These are phyloP conservation scores for Micromys minutus DNA, from an alignment of 2,113 vertebrate genomes.

Conservation along the genomic window DNA sequence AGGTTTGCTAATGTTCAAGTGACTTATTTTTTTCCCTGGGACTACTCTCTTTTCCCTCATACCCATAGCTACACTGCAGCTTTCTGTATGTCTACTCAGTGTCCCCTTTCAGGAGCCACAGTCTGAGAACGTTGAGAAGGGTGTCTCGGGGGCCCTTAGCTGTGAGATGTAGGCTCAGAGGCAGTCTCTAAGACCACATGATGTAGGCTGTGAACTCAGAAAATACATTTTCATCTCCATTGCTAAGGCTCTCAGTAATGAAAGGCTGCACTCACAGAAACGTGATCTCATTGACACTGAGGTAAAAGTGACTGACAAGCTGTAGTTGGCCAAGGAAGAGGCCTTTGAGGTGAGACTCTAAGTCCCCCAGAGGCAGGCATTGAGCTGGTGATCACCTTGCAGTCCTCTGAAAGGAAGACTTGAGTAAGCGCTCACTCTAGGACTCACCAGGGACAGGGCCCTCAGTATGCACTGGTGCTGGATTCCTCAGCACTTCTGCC, in stretches of 20 bases:
- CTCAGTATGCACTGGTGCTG: fast-evolving
- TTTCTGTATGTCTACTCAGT: background rate
- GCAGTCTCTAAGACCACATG: background rate
- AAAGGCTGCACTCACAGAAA: background rate
- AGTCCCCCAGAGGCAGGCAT: background rate
- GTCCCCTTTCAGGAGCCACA: background rate
- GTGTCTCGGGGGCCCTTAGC: fast-evolving
- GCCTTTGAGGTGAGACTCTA: background rate
- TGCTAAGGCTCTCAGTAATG: background rate
- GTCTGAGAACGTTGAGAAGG: no score
- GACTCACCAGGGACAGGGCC: no score
- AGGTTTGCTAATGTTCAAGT: no score
- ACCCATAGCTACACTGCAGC: background rate
- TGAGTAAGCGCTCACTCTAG: background rate
- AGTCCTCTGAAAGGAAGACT: background rate
- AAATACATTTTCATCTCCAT: background rate
- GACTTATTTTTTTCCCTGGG: background rate
- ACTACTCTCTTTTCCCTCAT: background rate
- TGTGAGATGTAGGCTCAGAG: background rate
- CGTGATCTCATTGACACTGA: background rate
- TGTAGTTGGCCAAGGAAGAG: background rate
- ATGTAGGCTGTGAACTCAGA: background rate
- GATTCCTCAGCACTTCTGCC: background rate
- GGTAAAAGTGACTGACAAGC: no score
- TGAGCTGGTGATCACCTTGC: background rate